Conservation (phyloP, 1,140 invertebrate genomes). For the Diachasmimorpha longicaudata region DNA sequence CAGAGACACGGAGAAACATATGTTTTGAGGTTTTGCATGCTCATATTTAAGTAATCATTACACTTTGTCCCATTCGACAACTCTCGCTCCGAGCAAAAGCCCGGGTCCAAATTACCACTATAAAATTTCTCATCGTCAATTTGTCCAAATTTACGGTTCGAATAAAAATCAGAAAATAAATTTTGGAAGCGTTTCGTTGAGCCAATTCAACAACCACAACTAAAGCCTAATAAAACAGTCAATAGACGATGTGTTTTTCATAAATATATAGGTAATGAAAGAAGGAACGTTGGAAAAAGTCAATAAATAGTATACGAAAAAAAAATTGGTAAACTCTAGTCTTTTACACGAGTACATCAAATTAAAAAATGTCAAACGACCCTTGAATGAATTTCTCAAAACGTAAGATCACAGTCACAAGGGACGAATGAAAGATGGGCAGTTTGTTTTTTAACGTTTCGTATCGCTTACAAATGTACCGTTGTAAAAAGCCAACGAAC, state of each 20-base stretch:
- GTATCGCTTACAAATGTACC: slow-evolving; percentile 65
- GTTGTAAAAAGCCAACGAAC: slow-evolving; percentile 56
- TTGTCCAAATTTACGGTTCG: too few species aligned
- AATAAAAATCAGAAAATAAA: too few species aligned
- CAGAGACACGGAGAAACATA: slow-evolving; percentile 45
- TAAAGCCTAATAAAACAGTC: too few species aligned
- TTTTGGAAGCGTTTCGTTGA: too few species aligned
- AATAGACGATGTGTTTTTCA: too few species aligned
- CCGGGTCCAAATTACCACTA: slow-evolving; percentile 10
- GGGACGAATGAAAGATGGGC: slow-evolving; percentile 38
- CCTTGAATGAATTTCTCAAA: slow-evolving; percentile 31
- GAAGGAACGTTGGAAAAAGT: too few species aligned
- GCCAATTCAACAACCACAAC: too few species aligned
- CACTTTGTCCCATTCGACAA: slow-evolving; percentile 43
- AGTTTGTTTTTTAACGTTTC: slow-evolving; percentile 62
- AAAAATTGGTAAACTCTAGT: too few species aligned
- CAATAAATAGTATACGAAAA: too few species aligned
- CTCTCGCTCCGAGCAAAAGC: slow-evolving; percentile 34
- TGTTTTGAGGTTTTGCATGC: slow-evolving; percentile 50
- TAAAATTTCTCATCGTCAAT: background rate
- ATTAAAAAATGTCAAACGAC: background rate
- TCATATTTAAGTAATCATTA: slow-evolving; percentile 44
- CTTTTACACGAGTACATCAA: background rate
- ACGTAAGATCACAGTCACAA: slow-evolving; percentile 30
- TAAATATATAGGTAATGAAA: too few species aligned